Evolutionary conservation across 2,888 invertebrate genomes (phyloP).

Genomic region (Morpho achilles): DNA sequence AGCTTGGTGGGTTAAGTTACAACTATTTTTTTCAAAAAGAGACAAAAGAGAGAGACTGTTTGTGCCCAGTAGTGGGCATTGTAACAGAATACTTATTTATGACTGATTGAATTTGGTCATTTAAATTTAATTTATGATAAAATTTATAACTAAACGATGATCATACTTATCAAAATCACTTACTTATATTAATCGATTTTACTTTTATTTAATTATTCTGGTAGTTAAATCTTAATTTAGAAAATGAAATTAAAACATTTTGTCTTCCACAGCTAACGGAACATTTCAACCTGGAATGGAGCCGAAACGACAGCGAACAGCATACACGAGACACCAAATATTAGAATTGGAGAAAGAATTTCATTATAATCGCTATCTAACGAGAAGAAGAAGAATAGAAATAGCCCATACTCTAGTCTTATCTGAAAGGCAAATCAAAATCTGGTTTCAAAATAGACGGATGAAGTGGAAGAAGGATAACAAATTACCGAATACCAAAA

Average conservation of each 20-base stretch:
- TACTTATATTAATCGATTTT: too few species aligned
- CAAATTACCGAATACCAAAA: constrained; percentile 91
- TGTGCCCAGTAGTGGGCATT: too few species aligned
- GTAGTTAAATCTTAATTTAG: not conserved
- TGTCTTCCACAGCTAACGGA: constrained; percentile 87
- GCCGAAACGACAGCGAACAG: constrained; percentile 96
- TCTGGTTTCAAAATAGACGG: constrained; percentile 92
- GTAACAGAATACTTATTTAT: too few species aligned
- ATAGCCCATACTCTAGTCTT: constrained; percentile 97
- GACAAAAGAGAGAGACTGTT: too few species aligned
- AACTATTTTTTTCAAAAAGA: too few species aligned
- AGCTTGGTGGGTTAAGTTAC: too few species aligned
- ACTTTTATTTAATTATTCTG: too few species aligned
- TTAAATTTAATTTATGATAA: too few species aligned
- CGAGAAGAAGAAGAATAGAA: constrained; percentile 96
- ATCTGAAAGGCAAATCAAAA: constrained; percentile 92
- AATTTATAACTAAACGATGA: too few species aligned
- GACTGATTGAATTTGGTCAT: too few species aligned
- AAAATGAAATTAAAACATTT: constrained; percentile 5
- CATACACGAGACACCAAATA: constrained; percentile 98
- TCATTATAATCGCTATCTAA: constrained; percentile 97
- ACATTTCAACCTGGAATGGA: constrained; percentile 95
- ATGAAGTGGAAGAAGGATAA: constrained; percentile 91
- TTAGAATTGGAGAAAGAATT: constrained; percentile 98
- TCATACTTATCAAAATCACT: too few species aligned